These are phyloP conservation scores for Pteropus rufus DNA, from an alignment of 2,797 vertebrate species.

Conservation along the genomic window DNA sequence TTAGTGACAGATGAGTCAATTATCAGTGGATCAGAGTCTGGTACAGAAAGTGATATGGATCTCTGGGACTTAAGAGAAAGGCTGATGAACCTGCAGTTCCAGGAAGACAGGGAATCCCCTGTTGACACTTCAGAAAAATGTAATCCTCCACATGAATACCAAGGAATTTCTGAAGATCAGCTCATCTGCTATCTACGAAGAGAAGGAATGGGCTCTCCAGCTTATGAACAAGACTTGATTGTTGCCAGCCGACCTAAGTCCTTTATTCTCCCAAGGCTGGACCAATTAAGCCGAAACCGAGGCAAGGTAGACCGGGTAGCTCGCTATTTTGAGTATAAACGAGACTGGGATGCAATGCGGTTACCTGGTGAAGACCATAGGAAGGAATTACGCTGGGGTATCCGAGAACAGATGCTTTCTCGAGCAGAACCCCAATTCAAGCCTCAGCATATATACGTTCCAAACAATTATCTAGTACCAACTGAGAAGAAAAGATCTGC, in stretches of 20 bases:
- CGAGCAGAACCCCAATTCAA: constrained; percentile 47
- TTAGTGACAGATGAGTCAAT: constrained; percentile 77
- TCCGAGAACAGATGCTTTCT: constrained; percentile 77
- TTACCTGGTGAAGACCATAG: constrained; percentile 77
- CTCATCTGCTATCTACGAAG: not conserved
- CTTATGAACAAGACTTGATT: constrained; percentile 56
- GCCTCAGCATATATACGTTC: constrained; percentile 78
- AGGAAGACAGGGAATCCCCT: constrained; percentile 54
- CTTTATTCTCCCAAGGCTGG: constrained; percentile 79
- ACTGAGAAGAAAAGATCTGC: constrained; percentile 91
- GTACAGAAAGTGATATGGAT: constrained; percentile 39
- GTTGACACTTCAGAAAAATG: constrained; percentile 32
- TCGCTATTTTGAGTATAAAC: constrained; percentile 79
- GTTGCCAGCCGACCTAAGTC: constrained; percentile 56
- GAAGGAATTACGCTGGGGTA: constrained; percentile 75
- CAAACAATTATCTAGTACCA: constrained; percentile 89
- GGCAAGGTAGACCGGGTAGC: constrained; percentile 81
- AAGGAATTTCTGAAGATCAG: constrained; percentile 17
- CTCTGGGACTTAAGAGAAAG: constrained; percentile 13
- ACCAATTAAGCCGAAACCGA: constrained; percentile 66
- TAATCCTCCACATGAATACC: constrained; percentile 10
- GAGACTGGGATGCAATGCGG: constrained; percentile 79
- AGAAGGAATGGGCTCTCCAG: constrained; percentile 26
- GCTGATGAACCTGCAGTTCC: not conserved
- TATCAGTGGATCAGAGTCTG: constrained; percentile 14